A percentile compares a stretch with the other conserved stretches of the same genome.
phyloP scores from a whole-genome alignment of 2,113 vertebrate genomes.

The Eupsittula cactorum region DNA sequence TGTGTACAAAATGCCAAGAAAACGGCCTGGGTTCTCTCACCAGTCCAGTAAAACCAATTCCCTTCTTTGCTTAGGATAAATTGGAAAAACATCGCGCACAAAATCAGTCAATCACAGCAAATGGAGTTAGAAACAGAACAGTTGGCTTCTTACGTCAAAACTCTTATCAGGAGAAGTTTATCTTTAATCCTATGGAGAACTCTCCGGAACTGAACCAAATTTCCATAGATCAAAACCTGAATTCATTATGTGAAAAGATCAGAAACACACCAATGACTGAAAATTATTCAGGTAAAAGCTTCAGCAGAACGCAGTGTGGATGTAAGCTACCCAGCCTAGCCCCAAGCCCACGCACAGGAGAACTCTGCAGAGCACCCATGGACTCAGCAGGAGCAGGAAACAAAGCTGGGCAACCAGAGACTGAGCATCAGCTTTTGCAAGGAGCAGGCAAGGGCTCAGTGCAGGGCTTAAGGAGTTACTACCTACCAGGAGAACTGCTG shows the following conservation, averaged over 20 bases:
- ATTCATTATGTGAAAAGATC: background rate
- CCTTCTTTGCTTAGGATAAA: background rate
- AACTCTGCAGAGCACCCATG: background rate
- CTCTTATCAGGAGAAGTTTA: background rate
- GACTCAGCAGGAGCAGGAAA: background rate
- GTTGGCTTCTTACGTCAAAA: rapidly evolving
- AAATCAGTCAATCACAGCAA: background rate
- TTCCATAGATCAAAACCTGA: background rate
- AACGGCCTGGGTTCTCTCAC: no score
- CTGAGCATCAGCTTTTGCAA: background rate
- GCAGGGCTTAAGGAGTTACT: rapidly evolving
- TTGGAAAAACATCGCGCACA: background rate
- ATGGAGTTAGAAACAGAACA: background rate
- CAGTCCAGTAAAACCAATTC: background rate
- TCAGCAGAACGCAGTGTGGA: background rate
- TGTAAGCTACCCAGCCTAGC: background rate
- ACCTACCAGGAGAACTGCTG: rapidly evolving
- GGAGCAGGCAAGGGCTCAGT: background rate
- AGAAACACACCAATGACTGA: background rate
- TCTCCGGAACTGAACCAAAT: background rate
- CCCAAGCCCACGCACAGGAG: rapidly evolving
- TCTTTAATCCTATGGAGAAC: background rate
- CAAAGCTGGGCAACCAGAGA: background rate
- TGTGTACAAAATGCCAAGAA: rapidly evolving
- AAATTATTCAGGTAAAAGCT: background rate